These are phyloP conservation scores for Episyrphus balteatus DNA, from an alignment of 1,140 invertebrate genomes.

Conservation along the genomic window DNA sequence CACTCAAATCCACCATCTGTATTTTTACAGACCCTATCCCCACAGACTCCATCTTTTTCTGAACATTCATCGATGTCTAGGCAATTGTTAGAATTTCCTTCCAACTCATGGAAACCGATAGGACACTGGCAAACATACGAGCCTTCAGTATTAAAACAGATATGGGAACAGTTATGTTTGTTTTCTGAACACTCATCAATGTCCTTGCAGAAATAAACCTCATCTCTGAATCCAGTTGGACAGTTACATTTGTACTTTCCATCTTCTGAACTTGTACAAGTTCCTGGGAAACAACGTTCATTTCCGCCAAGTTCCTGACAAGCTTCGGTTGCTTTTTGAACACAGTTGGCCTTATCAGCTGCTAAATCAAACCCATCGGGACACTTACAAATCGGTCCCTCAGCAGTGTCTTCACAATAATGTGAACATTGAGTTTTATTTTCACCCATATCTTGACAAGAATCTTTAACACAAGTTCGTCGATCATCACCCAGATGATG, in stretches of 20 bases:
- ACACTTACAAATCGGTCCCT: slow-evolving; percentile 35
- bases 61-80: slow-evolving; percentile 56
- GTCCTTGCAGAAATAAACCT: slow-evolving; percentile 37
- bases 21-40: slow-evolving; percentile 64
- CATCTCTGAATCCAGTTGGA: slow-evolving; percentile 37
- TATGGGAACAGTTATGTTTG: slow-evolving; percentile 59
- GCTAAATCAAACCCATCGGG: slow-evolving; percentile 43
- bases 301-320: slow-evolving; percentile 30
- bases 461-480: slow-evolving; percentile 26
- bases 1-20: slow-evolving; percentile 72
- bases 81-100: slow-evolving; percentile 36
- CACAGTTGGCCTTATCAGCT: slow-evolving; percentile 38
- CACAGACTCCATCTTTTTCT: slow-evolving; percentile 48
- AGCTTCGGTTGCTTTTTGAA: slow-evolving; percentile 42
- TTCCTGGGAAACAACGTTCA: slow-evolving; percentile 23
- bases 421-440: slow-evolving; percentile 42
- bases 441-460: slow-evolving; percentile 25
- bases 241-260: slow-evolving; percentile 40
- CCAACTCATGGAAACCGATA: slow-evolving; percentile 51
- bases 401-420: slow-evolving; percentile 42
- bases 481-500: slow-evolving; percentile 28
- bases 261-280: slow-evolving; percentile 47
- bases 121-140: slow-evolving; percentile 74
- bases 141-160: slow-evolving; percentile 74
- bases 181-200: slow-evolving; percentile 69